phyloP scores from a whole-genome alignment of 2,797 vertebrate species.

The Xenops minutus region DNA sequence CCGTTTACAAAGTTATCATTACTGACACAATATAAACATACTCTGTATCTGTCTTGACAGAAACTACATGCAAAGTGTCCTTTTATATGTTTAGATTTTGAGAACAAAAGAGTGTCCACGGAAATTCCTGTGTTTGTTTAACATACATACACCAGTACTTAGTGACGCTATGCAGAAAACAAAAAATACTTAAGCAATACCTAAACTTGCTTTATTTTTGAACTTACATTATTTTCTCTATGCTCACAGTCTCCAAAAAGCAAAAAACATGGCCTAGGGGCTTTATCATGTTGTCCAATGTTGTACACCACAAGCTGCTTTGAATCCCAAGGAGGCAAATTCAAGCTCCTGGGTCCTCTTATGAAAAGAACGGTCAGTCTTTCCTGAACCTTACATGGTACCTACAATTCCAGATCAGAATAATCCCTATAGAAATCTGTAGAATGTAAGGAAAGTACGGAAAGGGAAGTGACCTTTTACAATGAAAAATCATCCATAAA shows the following conservation, averaged over 20 bases:
- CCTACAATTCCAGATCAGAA: background rate
- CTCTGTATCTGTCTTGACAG: background rate
- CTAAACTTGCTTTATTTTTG: background rate
- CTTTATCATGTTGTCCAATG: background rate
- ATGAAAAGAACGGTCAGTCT: too few species aligned
- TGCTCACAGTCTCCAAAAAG: background rate
- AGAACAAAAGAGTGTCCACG: background rate
- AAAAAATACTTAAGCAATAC: background rate
- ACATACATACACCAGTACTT: background rate
- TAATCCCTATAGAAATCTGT: background rate
- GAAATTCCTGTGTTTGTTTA: background rate
- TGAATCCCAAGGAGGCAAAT: background rate
- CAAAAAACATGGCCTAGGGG: accelerated
- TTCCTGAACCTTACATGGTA: background rate
- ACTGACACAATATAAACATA: background rate
- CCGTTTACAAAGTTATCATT: background rate
- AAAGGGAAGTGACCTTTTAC: background rate
- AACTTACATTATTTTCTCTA: background rate
- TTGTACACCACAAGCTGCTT: background rate
- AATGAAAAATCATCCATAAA: background rate
- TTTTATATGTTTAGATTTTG: background rate
- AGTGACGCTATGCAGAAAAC: background rate
- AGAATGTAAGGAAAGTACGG: background rate
- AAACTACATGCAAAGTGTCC: background rate
- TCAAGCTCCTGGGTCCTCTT: background rate